Conservation (phyloP, 2,113 vertebrate genomes). For the Symphodus melops region DNA sequence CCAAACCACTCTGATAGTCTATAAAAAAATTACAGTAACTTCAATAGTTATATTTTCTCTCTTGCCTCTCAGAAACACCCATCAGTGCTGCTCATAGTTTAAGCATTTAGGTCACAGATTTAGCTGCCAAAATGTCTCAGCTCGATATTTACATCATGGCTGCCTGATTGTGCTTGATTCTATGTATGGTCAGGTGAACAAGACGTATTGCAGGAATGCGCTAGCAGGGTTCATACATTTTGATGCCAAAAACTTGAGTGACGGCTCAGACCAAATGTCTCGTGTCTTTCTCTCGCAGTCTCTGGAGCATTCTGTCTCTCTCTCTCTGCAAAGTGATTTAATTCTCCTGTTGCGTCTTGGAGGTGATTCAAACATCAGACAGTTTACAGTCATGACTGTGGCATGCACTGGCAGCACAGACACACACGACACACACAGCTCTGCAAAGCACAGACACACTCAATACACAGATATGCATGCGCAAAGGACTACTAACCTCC, state of each 20-base stretch:
- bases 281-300: conserved; percentile 36
- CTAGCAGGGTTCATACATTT: conserved; percentile 59
- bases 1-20: conserved; percentile 58
- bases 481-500: conserved; percentile 32
- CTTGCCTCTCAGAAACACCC: conserved; percentile 49
- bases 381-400: conserved; percentile 64
- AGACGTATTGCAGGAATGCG: conserved; percentile 65
- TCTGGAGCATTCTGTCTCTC: conserved; percentile 3
- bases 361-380: conserved; percentile 61
- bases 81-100: conserved; percentile 69
- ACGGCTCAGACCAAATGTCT: conserved; percentile 55
- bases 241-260: conserved; percentile 70
- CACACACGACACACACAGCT: conserved; percentile 18
- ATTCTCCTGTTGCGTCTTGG: conserved; percentile 71
- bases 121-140: conserved; percentile 74
- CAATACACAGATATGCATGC: conserved; percentile 16
- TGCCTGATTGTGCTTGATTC: conserved; percentile 68
- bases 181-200: conserved; percentile 81
- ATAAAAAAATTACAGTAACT: conserved; percentile 76
- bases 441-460: conserved; percentile 6
- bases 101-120: conserved; percentile 74
- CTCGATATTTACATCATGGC: conserved; percentile 71
- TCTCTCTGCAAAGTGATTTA: conserved; percentile 57
- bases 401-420: conserved; percentile 62
- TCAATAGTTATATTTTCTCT: conserved; percentile 54